Evolutionary conservation across 2,797 vertebrate genomes (phyloP), one percentile per base, ranked within the genome.

Genomic region (Acipenser ruthenus): DNA sequence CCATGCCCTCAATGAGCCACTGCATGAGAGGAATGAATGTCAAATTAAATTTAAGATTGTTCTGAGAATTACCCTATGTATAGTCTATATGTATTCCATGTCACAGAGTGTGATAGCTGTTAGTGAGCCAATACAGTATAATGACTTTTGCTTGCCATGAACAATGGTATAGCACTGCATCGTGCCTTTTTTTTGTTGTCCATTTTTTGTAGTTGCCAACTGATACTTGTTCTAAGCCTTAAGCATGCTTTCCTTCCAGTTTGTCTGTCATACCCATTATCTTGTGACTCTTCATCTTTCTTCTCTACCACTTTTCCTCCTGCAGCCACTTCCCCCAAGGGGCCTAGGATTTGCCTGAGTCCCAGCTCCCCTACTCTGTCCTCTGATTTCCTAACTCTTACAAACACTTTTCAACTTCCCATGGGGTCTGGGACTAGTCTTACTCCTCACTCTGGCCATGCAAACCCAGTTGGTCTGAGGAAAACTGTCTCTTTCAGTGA

Each of bases 401-500:
- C 83, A 85, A 85, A 89, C 82, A 82, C 89, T 86, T 72, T 83
- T 88, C 86, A 89, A 77, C 85, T 87, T 75, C 82, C 88, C 82
- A 88, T 79, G 82, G 88, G 86, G 75, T 80, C 81, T 78, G 68
- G 69, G 77, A 80, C 79, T 59, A 90, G 89, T 89, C 87, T 90
- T 79, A 75, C 80, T 83, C 87, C 87, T 78, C 89, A 82, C 79
- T 84, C 83, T 88, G 84, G 86, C 88, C 90, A 82, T 81, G 91
- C 90, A 91, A 91, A 92, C 85, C 87, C 90, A 74, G 82, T 88
- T 82, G 86, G 91, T 84, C 93, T 97, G 91, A 96, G 95, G 94
- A 96, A 95, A 91, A 93, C 92, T 72, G 91, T 97, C 87, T 98
- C 95, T 86, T 97, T 98, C 94, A 95, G 87, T 78, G 95, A 95